Evolutionary conservation across 2,113 vertebrate genomes (phyloP).

Genomic region (Dascyllus trimaculatus): DNA sequence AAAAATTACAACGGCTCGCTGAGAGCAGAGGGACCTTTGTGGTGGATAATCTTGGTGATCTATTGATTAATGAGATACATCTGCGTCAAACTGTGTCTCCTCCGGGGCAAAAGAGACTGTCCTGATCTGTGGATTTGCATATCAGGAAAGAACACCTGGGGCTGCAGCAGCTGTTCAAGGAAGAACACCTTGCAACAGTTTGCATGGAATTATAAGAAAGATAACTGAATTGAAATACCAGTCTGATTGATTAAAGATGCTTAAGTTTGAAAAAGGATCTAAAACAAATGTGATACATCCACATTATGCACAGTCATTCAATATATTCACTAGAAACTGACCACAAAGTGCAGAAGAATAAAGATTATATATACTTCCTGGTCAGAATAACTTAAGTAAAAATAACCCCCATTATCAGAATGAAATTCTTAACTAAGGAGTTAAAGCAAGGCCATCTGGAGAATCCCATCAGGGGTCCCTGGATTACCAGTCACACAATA

Average conservation of each 20-base stretch:
- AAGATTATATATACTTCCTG: background rate
- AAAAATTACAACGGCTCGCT: conserved; percentile 11
- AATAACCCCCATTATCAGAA: conserved; percentile 30
- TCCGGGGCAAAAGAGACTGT: conserved; percentile 35
- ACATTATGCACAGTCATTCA: background rate
- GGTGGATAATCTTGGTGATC: conserved; percentile 27
- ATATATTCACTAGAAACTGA: background rate
- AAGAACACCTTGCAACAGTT: conserved; percentile 14
- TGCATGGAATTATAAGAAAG: background rate
- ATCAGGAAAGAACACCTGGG: conserved; percentile 37
- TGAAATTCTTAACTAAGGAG: conserved; percentile 49
- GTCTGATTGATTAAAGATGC: background rate
- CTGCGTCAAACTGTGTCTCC: conserved; percentile 40
- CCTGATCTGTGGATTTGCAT: conserved; percentile 61
- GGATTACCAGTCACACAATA: conserved; percentile 61
- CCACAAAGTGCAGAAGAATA: background rate
- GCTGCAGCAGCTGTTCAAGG: conserved; percentile 25
- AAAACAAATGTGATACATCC: background rate
- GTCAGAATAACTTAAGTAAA: background rate
- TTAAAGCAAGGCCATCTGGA: conserved; percentile 67
- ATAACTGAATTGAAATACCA: background rate
- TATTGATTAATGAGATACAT: conserved; percentile 60
- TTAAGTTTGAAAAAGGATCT: background rate
- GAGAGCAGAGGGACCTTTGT: conserved; percentile 3
- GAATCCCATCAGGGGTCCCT: conserved; percentile 53